Evolutionary conservation across 2,113 vertebrate species (phyloP).

Genomic region (Chionodraco myersi): DNA sequence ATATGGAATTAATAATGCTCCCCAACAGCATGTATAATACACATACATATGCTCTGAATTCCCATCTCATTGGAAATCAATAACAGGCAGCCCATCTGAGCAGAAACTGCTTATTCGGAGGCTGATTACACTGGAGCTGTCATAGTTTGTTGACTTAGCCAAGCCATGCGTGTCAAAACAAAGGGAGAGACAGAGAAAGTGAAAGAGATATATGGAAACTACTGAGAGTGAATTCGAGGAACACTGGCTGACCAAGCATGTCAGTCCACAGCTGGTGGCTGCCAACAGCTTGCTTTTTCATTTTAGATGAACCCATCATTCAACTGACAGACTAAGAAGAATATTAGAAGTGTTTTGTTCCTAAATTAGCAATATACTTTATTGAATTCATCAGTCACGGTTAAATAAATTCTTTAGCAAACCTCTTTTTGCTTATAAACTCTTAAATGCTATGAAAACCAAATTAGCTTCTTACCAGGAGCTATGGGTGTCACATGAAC

Average conservation of each 20-base stretch:
- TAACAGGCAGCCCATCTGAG: slow-evolving; percentile 37
- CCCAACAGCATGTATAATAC: slow-evolving; percentile 9
- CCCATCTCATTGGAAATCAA: slow-evolving; percentile 57
- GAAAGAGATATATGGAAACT: background rate
- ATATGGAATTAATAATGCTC: slow-evolving; percentile 38
- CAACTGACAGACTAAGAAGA: slow-evolving; percentile 17
- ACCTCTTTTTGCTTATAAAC: background rate
- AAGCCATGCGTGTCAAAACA: slow-evolving; percentile 16
- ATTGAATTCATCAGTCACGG: background rate
- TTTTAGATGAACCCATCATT: slow-evolving; percentile 49
- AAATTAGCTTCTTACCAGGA: background rate
- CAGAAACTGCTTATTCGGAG: slow-evolving; percentile 29
- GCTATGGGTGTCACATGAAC: background rate
- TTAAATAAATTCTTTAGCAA: background rate
- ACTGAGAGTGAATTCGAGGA: background rate
- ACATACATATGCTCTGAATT: slow-evolving; percentile 42
- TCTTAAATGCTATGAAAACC: background rate
- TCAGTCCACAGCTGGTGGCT: slow-evolving; percentile 53
- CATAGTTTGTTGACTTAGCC: slow-evolving; percentile 40
- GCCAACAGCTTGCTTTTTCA: slow-evolving; percentile 34
- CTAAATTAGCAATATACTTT: background rate
- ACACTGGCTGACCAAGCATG: slow-evolving; percentile 47
- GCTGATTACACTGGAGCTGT: slow-evolving; percentile 38
- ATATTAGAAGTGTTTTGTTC: slow-evolving; percentile 5
- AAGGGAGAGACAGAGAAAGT: background rate